Evolutionary conservation across 1,140 invertebrate species (phyloP).

Genomic region (Halyomorpha halys): DNA sequence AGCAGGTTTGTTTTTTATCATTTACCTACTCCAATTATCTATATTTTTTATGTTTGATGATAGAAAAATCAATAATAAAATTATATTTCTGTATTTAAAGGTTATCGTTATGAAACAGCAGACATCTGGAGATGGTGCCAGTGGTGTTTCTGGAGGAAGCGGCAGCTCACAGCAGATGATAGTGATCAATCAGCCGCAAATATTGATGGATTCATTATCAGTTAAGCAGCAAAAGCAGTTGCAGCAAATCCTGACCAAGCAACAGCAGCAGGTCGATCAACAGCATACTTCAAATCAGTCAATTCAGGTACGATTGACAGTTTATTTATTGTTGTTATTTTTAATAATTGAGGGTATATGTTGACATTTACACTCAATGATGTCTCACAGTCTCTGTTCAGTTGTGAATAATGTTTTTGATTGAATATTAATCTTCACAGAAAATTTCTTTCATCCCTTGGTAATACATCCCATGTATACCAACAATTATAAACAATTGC

Average conservation of each 20-base stretch:
- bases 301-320: not conserved
- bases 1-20: slow-evolving; percentile 25
- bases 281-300: slow-evolving; percentile 23
- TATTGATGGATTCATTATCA: slow-evolving; percentile 26
- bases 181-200: slow-evolving; percentile 31
- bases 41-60: not conserved
- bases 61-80: slow-evolving; percentile 7
- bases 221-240: slow-evolving; percentile 31
- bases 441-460: no score
- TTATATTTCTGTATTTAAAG: slow-evolving; percentile 16
- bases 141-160: slow-evolving; percentile 24
- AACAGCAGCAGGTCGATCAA: slow-evolving; percentile 29
- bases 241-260: slow-evolving; percentile 28
- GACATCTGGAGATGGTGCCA: slow-evolving; percentile 13
- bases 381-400: no score
- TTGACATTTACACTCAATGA: no score
- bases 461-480: no score
- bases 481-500: no score
- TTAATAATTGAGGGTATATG: no score
- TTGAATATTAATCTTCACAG: no score
- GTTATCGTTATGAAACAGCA: slow-evolving; percentile 26
- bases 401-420: no score
- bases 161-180: slow-evolving; percentile 27
- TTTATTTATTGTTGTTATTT: no score
- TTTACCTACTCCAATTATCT: not conserved